phyloP scores from a whole-genome alignment of 2,888 invertebrate species.

The Eubasilissa splendida region DNA sequence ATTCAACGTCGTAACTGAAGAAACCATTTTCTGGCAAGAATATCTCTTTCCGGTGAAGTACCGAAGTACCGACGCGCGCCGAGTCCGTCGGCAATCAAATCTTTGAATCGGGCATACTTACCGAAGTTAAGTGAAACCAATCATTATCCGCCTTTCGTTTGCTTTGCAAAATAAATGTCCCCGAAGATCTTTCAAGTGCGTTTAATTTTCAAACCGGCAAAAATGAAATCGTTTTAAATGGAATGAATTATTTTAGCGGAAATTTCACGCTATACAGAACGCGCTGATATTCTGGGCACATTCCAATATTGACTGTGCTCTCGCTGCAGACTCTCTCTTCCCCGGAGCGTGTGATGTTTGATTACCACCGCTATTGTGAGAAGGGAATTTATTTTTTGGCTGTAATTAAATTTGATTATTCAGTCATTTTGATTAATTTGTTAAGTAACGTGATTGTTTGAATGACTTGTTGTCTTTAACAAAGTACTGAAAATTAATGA shows the following conservation, averaged over 20 bases:
- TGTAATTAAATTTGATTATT: conserved; percentile 34
- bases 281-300: conserved; percentile 45
- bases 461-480: conserved; percentile 4
- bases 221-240: conserved; percentile 47
- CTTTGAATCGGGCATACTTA: conserved; percentile 42
- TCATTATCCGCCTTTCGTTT: conserved; percentile 51
- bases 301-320: conserved; percentile 51
- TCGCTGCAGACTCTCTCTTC: conserved; percentile 40
- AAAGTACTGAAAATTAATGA: conserved; percentile 12
- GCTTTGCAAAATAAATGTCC: conserved; percentile 55
- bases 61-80: neutral
- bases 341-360: conserved; percentile 20
- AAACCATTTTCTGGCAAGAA: neutral
- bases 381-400: conserved; percentile 29
- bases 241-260: conserved; percentile 50
- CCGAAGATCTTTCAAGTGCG: conserved; percentile 43
- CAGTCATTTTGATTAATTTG: conserved; percentile 29
- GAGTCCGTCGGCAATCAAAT: conserved; percentile 45
- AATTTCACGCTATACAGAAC: conserved; percentile 42
- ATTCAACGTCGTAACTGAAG: neutral
- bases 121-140: conserved; percentile 53
- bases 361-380: conserved; percentile 34
- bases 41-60: neutral
- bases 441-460: conserved; percentile 25
- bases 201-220: conserved; percentile 51